Evolutionary conservation across 2,113 vertebrate genomes (phyloP).

Genomic region (Cololabis saira): DNA sequence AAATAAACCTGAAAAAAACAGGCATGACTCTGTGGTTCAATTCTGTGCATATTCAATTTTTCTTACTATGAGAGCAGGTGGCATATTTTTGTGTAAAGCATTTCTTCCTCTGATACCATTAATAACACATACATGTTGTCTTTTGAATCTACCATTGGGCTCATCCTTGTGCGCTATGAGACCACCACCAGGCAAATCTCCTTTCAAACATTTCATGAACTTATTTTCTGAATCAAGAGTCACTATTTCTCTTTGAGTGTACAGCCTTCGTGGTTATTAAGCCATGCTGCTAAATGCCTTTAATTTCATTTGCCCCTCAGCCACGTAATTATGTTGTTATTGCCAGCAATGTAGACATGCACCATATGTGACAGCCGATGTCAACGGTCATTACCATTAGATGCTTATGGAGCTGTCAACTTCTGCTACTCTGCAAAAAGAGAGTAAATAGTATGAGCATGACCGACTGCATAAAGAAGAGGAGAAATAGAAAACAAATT

Average conservation of each 20-base stretch:
- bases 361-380: constrained; percentile 47
- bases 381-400: constrained; percentile 39
- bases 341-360: constrained; percentile 39
- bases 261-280: constrained; percentile 27
- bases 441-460: background rate
- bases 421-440: background rate
- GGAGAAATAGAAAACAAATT: background rate
- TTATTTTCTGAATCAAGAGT: constrained; percentile 17
- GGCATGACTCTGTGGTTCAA: too few relatives aligned
- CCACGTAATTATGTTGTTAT: constrained; percentile 40
- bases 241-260: background rate
- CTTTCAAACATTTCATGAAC: constrained; percentile 2
- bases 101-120: too few relatives aligned
- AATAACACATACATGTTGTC: too few relatives aligned
- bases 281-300: constrained; percentile 20
- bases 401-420: constrained; percentile 35
- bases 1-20: too few relatives aligned
- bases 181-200: constrained; percentile 16
- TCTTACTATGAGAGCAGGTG: too few relatives aligned
- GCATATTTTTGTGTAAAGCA: too few relatives aligned
- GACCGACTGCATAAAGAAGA: background rate
- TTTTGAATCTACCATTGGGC: too few relatives aligned
- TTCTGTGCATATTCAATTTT: too few relatives aligned
- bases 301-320: constrained; percentile 43
- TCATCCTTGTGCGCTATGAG: too few relatives aligned